phyloP scores from a whole-genome alignment of 2,888 invertebrate species.

The Pheosia tremula region DNA sequence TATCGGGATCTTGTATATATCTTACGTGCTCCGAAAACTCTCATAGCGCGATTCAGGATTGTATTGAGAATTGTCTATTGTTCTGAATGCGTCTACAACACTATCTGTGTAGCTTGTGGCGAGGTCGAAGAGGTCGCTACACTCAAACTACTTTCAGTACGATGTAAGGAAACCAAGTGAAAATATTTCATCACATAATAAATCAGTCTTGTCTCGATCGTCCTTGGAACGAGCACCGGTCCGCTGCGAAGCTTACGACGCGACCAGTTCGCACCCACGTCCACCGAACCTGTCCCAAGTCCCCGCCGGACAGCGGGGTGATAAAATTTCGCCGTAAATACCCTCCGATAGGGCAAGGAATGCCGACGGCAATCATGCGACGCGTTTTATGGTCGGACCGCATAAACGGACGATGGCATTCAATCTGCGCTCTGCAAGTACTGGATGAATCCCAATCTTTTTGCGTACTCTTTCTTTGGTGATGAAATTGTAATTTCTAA shows the following conservation, averaged over 20 bases:
- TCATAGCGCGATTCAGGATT: too few species aligned
- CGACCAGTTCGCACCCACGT: conserved; percentile 49
- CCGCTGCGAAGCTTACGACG: conserved; percentile 1
- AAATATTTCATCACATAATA: too few species aligned
- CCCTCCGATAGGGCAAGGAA: conserved; percentile 53
- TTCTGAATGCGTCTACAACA: too few species aligned
- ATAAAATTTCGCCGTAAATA: conserved; percentile 64
- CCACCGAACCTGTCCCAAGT: conserved; percentile 46
- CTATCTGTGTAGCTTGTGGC: too few species aligned
- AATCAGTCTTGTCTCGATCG: background rate
- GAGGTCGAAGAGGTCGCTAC: too few species aligned
- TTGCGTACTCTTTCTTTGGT: conserved; percentile 28
- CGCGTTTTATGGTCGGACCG: conserved; percentile 49
- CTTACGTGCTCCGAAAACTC: too few species aligned
- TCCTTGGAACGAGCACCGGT: background rate
- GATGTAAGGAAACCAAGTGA: too few species aligned
- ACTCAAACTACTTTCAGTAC: too few species aligned
- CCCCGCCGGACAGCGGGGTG: conserved; percentile 49
- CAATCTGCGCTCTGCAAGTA: conserved; percentile 36
- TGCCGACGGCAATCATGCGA: conserved; percentile 59
- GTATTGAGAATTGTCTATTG: too few species aligned
- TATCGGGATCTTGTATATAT: too few species aligned
- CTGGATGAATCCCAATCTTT: conserved; percentile 27
- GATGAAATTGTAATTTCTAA: conserved; percentile 28
- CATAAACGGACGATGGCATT: conserved; percentile 43